A percentile compares a stretch with the other conserved stretches of the same genome.
Evolutionary conservation across 2,888 invertebrate genomes (phyloP).

Genomic region (Nephrotoma flavescens): DNA sequence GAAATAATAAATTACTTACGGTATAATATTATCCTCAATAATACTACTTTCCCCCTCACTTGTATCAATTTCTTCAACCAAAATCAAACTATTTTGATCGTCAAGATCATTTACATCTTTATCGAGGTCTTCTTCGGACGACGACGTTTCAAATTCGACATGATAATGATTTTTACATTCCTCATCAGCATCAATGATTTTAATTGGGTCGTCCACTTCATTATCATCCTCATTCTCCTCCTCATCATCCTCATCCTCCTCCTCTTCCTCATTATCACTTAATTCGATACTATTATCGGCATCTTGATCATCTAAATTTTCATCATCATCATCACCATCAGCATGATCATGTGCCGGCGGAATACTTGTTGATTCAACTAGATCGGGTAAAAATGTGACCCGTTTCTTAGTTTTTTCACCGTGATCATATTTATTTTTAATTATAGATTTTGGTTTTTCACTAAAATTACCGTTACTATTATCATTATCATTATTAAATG

Average conservation of each 20-base stretch:
- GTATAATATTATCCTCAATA: not conserved
- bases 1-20: not conserved
- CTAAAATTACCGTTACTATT: not conserved
- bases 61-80: not conserved
- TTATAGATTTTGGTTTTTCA: not conserved
- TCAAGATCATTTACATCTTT: not conserved
- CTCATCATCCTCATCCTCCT: not conserved
- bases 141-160: not conserved
- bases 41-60: not conserved
- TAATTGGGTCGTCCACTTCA: not conserved
- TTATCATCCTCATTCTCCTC: not conserved
- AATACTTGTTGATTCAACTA: constrained; percentile 3
- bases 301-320: not conserved
- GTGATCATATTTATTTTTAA: not conserved
- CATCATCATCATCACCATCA: not conserved
- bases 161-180: not conserved
- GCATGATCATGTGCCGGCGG: no score
- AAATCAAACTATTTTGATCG: not conserved
- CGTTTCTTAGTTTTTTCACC: not conserved
- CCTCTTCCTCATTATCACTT: not conserved
- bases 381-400: not conserved
- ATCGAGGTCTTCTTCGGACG: constrained; percentile 1
- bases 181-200: not conserved
- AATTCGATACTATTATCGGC: not conserved
- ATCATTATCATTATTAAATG: not conserved